These are phyloP conservation scores for Probaryconus sp. DNA, from an alignment of 1,140 invertebrate genomes.

Conservation along the genomic window DNA sequence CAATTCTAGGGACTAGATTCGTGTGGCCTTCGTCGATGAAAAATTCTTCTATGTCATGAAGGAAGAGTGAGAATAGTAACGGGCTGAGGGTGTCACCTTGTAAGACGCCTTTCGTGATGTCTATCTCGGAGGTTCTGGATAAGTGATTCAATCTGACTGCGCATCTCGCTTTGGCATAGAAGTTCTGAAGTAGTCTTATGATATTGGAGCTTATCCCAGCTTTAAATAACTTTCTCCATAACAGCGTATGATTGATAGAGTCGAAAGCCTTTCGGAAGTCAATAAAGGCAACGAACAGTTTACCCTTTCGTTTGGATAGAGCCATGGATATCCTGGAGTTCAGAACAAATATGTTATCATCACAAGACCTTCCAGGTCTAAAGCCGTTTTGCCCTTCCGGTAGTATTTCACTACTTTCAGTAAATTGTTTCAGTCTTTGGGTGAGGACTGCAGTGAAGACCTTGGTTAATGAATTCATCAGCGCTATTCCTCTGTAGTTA, in stretches of 20 bases:
- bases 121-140: neutral
- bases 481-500: constrained; percentile 38
- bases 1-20: neutral
- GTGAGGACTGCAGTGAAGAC: constrained; percentile 27
- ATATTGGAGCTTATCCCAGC: constrained; percentile 20
- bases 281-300: constrained; percentile 15
- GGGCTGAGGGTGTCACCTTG: constrained; percentile 32
- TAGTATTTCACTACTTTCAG: constrained; percentile 6
- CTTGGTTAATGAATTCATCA: constrained; percentile 21
- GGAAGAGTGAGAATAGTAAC: constrained; percentile 15
- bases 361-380: constrained; percentile 2
- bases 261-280: constrained; percentile 33
- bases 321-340: constrained; percentile 10
- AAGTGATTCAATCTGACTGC: neutral
- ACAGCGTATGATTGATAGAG: constrained; percentile 14
- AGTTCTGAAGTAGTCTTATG: constrained; percentile 21
- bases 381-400: constrained; percentile 34
- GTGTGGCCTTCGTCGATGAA: neutral
- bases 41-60: constrained; percentile 12
- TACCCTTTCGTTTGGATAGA: constrained; percentile 1
- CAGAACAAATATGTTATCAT: constrained; percentile 33
- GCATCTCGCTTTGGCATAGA: constrained; percentile 12
- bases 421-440: constrained; percentile 2
- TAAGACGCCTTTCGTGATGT: constrained; percentile 28
- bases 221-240: constrained; percentile 13